A percentile compares a stretch with the other conserved stretches of the same genome.
These are phyloP conservation scores for Acanthopagrus latus DNA, from an alignment of 2,797 vertebrate species.

Conservation along the genomic window DNA sequence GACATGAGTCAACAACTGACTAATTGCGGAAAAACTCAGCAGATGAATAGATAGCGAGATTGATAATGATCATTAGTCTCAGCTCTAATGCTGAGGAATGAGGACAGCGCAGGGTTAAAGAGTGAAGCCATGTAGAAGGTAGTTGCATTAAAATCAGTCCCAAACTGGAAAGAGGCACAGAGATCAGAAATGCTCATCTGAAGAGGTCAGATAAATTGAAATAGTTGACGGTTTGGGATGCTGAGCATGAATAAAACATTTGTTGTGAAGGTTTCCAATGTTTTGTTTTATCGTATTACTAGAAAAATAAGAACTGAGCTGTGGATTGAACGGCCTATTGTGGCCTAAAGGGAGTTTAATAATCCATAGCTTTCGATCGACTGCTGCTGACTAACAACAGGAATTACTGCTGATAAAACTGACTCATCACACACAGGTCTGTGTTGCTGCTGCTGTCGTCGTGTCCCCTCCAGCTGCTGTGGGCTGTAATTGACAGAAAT, in stretches of 20 bases:
- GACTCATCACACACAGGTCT: conserved; percentile 3
- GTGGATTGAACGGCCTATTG: conserved; percentile 7
- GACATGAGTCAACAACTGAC: too few relatives aligned
- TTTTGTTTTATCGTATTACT: conserved; percentile 12
- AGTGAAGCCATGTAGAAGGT: not conserved
- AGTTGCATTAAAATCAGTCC: not conserved
- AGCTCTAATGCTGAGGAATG: not conserved
- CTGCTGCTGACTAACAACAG: not conserved
- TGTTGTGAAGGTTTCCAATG: conserved; percentile 1
- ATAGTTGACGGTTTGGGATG: not conserved
- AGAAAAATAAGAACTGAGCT: not conserved
- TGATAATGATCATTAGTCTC: not conserved
- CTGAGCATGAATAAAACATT: not conserved
- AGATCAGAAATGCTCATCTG: not conserved
- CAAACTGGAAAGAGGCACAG: not conserved
- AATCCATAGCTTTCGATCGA: conserved; percentile 15
- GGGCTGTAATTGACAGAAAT: conserved; percentile 16
- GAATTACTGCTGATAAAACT: conserved; percentile 11
- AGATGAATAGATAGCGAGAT: not conserved
- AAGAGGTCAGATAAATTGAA: conserved; percentile 9
- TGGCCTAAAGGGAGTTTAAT: conserved; percentile 28
- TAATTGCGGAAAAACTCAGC: not conserved
- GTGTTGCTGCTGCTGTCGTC: not conserved
- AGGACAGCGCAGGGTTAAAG: not conserved
- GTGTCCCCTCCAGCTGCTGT: conserved; percentile 15